These are phyloP conservation scores for Pristionchus japonicus DNA, from an alignment of 2,888 invertebrate species.

Conservation along the genomic window DNA sequence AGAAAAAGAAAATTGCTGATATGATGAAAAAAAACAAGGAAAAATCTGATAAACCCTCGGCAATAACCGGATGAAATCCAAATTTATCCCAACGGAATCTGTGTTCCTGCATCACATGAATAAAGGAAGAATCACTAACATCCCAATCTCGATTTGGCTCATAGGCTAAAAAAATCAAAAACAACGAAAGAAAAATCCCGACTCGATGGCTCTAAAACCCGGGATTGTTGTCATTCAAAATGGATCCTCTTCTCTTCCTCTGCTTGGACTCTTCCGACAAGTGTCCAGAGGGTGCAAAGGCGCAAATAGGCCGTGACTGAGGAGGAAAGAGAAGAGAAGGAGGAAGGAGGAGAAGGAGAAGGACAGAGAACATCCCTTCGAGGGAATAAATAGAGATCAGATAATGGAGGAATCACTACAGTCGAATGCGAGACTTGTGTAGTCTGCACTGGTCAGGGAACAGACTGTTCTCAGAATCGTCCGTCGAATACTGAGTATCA, in stretches of 20 bases:
- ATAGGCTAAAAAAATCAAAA: not conserved
- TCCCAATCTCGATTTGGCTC: too few relatives aligned
- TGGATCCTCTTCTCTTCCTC: not conserved
- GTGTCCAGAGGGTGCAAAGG: conserved; percentile 22
- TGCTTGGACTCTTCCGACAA: not conserved
- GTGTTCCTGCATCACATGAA: not conserved
- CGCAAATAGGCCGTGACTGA: not conserved
- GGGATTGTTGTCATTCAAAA: not conserved
- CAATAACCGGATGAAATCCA: too few relatives aligned
- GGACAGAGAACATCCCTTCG: not conserved
- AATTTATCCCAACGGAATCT: too few relatives aligned
- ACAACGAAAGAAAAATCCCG: not conserved
- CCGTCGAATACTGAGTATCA: not conserved
- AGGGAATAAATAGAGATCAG: not conserved
- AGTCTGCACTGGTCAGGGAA: not conserved
- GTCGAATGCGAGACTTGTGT: not conserved
- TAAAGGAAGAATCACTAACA: not conserved
- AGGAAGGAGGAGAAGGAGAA: not conserved
- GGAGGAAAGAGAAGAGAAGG: not conserved
- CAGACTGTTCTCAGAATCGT: not conserved
- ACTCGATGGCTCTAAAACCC: not conserved
- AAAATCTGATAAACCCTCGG: too few relatives aligned
- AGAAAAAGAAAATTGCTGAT: too few relatives aligned
- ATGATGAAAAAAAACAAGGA: too few relatives aligned
- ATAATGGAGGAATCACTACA: not conserved